These are phyloP conservation scores for Rhagoletis pomonella DNA, from an alignment of 1,140 invertebrate species.

Conservation along the genomic window DNA sequence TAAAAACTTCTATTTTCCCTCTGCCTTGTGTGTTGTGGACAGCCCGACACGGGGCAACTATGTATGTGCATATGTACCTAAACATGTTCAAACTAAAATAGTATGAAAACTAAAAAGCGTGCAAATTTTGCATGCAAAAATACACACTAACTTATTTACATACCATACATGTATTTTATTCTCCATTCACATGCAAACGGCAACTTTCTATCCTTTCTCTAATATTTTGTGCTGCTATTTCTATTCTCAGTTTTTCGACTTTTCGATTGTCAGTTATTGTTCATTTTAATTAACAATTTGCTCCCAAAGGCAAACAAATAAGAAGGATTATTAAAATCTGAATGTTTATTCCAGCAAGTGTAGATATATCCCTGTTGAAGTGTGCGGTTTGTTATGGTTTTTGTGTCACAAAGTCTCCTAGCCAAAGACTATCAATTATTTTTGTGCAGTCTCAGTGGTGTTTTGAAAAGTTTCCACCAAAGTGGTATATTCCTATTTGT, in stretches of 20 bases:
- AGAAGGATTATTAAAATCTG: not conserved
- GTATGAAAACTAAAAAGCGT: too few relatives aligned
- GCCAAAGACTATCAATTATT: not conserved
- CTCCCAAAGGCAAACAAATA: not conserved
- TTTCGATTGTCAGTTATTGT: conserved; percentile 10
- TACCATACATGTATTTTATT: not conserved
- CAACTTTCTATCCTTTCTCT: not conserved
- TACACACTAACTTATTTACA: too few relatives aligned
- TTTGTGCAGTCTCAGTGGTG: not conserved
- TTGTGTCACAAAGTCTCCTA: not conserved
- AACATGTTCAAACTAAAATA: too few relatives aligned
- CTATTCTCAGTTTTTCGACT: not conserved
- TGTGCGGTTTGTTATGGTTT: not conserved
- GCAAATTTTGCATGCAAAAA: too few relatives aligned
- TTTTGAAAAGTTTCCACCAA: not conserved
- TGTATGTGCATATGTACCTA: not conserved
- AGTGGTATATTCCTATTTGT: not conserved
- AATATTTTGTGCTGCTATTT: not conserved
- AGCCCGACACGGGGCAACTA: not conserved
- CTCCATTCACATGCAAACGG: not conserved
- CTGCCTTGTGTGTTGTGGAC: too few relatives aligned
- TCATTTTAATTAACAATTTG: not conserved
- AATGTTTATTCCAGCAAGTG: not conserved
- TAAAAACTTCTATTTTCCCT: too few relatives aligned
- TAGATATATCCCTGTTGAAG: not conserved